Evolutionary conservation across 2,113 vertebrate genomes (phyloP).

Genomic region (Blennius ocellaris): DNA sequence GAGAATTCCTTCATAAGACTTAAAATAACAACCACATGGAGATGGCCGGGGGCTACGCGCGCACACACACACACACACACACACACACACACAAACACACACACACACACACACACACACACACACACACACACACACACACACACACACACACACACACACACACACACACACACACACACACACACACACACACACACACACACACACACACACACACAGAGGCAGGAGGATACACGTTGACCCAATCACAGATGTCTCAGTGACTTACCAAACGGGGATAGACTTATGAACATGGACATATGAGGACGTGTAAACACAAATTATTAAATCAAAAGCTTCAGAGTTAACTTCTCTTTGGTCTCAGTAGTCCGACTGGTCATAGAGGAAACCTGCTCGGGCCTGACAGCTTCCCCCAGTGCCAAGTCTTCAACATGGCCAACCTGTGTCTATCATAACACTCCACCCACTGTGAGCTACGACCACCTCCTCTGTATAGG

Average conservation of each 20-base stretch:
- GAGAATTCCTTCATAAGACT: conserved; percentile 85
- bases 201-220: conserved; percentile 36
- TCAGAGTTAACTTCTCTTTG: conserved; percentile 26
- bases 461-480: conserved; percentile 15
- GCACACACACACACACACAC: conserved; percentile 35
- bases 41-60: conserved; percentile 68
- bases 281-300: conserved; percentile 50
- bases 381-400: conserved; percentile 32
- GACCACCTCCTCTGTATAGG: conserved; percentile 16
- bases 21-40: conserved; percentile 89
- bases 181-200: conserved; percentile 33
- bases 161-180: conserved; percentile 30
- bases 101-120: conserved; percentile 40
- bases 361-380: conserved; percentile 43
- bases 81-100: conserved; percentile 41
- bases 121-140: conserved; percentile 36
- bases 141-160: conserved; percentile 35
- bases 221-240: conserved; percentile 47
- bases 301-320: conserved; percentile 58
- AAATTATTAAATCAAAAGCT: conserved; percentile 48
- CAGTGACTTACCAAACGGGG: conserved; percentile 51
- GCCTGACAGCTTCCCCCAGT: conserved; percentile 16
- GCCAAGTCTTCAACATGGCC: conserved; percentile 4
- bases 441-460: conserved; percentile 41
- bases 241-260: conserved; percentile 69